phyloP scores from a whole-genome alignment of 1,140 invertebrate species.

The Andricus grossulariae region DNA sequence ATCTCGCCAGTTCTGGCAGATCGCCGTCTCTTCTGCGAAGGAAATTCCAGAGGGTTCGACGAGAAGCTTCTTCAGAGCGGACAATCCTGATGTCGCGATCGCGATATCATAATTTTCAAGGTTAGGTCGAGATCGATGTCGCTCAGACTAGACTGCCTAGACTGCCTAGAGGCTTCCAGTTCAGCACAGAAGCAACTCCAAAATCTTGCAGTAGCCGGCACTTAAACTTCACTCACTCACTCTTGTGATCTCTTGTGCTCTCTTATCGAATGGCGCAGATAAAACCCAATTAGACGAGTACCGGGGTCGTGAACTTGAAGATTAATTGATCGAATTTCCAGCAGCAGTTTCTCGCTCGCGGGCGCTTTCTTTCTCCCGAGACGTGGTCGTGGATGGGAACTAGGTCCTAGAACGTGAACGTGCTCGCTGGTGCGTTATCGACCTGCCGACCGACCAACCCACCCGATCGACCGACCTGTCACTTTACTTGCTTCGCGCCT shows the following conservation, averaged over 20 bases:
- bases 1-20: constrained; percentile 6
- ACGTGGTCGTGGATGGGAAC: too few relatives aligned
- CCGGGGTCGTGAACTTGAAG: too few relatives aligned
- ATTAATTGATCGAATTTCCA: constrained; percentile 12
- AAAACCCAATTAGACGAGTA: too few relatives aligned
- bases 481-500: too few relatives aligned
- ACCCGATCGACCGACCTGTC: too few relatives aligned
- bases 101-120: constrained; percentile 26
- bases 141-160: too few relatives aligned
- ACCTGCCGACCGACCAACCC: constrained; percentile 13
- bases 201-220: too few relatives aligned
- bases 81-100: background rate
- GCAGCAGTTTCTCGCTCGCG: background rate
- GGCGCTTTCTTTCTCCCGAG: background rate
- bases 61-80: background rate
- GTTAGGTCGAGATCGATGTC: constrained; percentile 27
- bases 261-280: too few relatives aligned
- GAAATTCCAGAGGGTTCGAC: background rate
- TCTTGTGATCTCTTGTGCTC: too few relatives aligned
- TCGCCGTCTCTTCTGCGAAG: background rate
- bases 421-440: constrained; percentile 11
- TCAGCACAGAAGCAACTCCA: too few relatives aligned
- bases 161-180: too few relatives aligned
- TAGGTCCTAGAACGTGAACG: background rate
- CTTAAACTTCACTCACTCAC: too few relatives aligned